These are phyloP conservation scores for Bellardia bayeri DNA, from an alignment of 2,888 invertebrate genomes.

Conservation along the genomic window DNA sequence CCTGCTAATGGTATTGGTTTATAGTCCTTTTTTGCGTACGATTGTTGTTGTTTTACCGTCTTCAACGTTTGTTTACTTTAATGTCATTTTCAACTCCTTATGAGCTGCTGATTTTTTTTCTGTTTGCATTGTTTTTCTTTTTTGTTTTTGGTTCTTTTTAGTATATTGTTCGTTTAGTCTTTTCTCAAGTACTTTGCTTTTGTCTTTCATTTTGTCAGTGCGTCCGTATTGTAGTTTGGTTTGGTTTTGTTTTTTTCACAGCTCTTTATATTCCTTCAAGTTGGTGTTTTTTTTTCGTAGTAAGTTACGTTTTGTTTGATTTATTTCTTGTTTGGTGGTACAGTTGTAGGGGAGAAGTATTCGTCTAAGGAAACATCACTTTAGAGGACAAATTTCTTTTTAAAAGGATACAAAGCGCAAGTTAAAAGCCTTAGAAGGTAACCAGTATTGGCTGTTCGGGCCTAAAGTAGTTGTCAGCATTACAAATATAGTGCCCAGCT, in stretches of 20 bases:
- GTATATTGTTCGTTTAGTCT: slow-evolving; percentile 43
- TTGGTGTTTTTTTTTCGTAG: slow-evolving; percentile 19
- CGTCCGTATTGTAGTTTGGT: slow-evolving; percentile 55
- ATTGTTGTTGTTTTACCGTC: slow-evolving; percentile 52
- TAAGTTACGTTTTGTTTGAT: slow-evolving; percentile 38
- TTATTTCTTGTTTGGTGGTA: slow-evolving; percentile 13
- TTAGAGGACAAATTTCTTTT: too few species aligned
- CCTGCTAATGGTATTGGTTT: slow-evolving; percentile 37
- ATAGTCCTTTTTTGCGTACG: slow-evolving; percentile 37
- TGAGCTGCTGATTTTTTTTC: slow-evolving; percentile 78
- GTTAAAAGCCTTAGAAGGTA: too few species aligned
- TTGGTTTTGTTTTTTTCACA: slow-evolving; percentile 66
- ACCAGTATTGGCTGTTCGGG: too few species aligned
- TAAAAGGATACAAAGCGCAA: too few species aligned
- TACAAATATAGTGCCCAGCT: too few species aligned
- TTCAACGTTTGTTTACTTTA: slow-evolving; percentile 79
- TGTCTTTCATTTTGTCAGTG: slow-evolving; percentile 62
- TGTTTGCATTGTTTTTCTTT: slow-evolving; percentile 74
- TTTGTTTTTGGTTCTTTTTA: slow-evolving; percentile 7
- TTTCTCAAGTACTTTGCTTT: slow-evolving; percentile 67
- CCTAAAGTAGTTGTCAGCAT: too few species aligned
- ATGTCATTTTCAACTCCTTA: slow-evolving; percentile 81
- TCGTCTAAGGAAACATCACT: background rate
- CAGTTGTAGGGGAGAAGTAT: slow-evolving; percentile 1
- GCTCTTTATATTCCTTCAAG: slow-evolving; percentile 48